These are phyloP conservation scores for Donacobius atricapilla DNA, from an alignment of 2,113 vertebrate genomes.

Conservation along the genomic window DNA sequence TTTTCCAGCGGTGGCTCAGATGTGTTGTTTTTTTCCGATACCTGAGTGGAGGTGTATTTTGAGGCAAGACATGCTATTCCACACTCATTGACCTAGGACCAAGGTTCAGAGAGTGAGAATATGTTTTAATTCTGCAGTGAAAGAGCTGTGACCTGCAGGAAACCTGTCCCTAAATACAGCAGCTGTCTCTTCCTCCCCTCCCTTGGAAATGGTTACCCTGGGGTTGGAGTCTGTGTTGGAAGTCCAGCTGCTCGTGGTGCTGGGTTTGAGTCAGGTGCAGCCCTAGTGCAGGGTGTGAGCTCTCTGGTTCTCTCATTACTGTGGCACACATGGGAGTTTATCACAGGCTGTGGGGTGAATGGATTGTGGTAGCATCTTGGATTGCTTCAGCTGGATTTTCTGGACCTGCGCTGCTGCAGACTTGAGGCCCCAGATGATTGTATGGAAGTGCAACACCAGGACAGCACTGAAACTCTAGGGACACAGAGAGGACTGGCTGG, in stretches of 20 bases:
- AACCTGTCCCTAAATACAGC: background rate
- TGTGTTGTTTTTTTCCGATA: background rate
- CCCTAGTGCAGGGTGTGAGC: background rate
- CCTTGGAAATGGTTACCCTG: background rate
- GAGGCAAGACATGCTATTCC: background rate
- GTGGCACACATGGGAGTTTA: background rate
- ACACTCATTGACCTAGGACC: background rate
- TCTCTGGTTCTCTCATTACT: background rate
- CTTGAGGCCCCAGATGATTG: background rate
- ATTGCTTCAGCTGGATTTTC: background rate
- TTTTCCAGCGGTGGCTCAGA: background rate
- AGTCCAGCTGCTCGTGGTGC: background rate
- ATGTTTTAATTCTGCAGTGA: background rate
- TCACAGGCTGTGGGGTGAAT: background rate
- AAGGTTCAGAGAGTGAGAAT: background rate
- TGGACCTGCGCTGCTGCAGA: background rate
- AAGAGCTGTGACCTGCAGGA: background rate
- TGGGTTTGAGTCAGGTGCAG: background rate
- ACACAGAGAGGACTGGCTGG: background rate
- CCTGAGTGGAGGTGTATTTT: background rate
- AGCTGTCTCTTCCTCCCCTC: background rate
- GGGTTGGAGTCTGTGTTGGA: background rate
- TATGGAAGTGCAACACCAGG: background rate
- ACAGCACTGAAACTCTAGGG: background rate
- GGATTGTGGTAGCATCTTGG: background rate